Conservation (phyloP, 2,113 vertebrate species). For the Ancistrus triradiatus region DNA sequence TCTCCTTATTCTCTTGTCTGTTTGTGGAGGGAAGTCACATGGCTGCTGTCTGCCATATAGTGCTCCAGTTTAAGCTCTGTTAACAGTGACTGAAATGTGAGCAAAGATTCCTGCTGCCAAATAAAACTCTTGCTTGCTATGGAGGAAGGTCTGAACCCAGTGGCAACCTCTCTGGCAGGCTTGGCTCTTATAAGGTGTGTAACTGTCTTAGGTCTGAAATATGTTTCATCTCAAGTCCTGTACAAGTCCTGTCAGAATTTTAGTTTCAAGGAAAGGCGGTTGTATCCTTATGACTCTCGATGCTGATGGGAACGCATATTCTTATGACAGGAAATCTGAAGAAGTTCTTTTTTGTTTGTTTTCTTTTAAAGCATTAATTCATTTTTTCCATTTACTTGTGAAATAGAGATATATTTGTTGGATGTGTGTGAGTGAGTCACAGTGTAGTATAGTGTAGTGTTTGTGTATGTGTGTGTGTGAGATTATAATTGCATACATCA, state of each 20-base stretch:
- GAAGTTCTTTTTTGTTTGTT: no score
- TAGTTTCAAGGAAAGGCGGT: no score
- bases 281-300: no score
- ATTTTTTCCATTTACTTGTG: no score
- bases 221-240: no score
- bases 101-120: conserved; percentile 12
- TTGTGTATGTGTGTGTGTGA: no score
- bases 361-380: no score
- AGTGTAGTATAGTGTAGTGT: conserved; percentile 6
- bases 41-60: conserved; percentile 14
- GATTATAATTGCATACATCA: conserved; percentile 1
- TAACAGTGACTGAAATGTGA: conserved; percentile 16
- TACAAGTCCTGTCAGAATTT: background rate
- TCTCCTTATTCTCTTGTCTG: conserved; percentile 5
- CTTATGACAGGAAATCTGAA: no score
- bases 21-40: conserved; percentile 26
- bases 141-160: background rate
- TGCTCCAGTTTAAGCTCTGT: conserved; percentile 2
- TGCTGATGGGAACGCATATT: no score
- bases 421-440: conserved; percentile 12
- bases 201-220: no score
- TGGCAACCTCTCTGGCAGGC: background rate
- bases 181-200: background rate
- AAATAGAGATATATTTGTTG: conserved; percentile 17
- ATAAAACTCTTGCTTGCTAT: background rate